Base-by-base conservation (phyloP, 2,797 vertebrate species). In the Lithobates pipiens region DNA sequence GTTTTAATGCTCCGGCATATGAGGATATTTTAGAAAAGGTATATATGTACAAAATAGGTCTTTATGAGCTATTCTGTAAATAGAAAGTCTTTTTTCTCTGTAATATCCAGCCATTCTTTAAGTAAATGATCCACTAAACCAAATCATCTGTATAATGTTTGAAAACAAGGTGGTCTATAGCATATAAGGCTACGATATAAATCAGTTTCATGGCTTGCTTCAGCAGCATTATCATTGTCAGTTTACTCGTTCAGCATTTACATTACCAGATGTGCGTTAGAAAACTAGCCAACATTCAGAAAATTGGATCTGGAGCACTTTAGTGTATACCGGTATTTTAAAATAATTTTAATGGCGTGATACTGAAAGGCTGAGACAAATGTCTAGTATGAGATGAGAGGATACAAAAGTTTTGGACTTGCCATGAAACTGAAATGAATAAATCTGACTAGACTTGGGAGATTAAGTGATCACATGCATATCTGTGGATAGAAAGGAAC, bases 281-380 rank as follows among this genome's bases (percentile, higher is more conserved):
- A 81, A 80, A 73, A 39, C 46, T 69, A 13, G 79, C 79, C 79
- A 81, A 81, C 69, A 81, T 81, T 63, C 36, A 73, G 36, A 71
- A 72, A 54, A 73, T 63, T 81, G 50, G 32, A 63, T 11, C n/a
- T 13, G 32, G 79, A 73, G n/a, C 25, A 71, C 79, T 73, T n/a
- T 44, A 57, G 6, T 39, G 29, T 73, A 25, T 73, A 29, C 29
- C 29, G 2, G 29, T 29, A 18, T 73, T 81, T 80, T 81, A 9
- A 65, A 65, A 65, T 65, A 65, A 65, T 25, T 23, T 25, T 65
- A 72, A 81, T 63, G 50, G 42, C 16, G 67, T 80, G 78, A 80
- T 80, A n/a, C 18, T 80, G 78, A 80, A n/a, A 36, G 29, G 68
- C 70, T 18, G 44, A 80, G 78, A 54, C 10, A 63, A 81, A 11